Evolutionary conservation across 1,140 invertebrate species (phyloP).

Genomic region (Zaprionus kolodkinae): DNA sequence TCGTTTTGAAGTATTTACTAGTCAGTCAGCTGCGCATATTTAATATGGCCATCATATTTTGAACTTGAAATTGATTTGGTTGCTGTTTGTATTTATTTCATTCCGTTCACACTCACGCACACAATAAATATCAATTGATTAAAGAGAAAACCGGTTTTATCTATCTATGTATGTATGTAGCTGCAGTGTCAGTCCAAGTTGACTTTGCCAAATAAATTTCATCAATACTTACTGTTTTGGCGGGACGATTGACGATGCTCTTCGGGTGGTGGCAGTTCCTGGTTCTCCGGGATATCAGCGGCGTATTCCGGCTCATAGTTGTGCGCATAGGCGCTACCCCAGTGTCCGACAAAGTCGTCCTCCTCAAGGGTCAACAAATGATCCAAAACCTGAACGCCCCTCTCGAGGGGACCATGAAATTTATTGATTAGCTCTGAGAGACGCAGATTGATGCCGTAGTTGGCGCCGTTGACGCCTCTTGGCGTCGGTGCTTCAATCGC

Average conservation of each 20-base stretch:
- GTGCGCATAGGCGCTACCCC: conserved; percentile 80
- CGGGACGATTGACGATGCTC: conserved; percentile 18
- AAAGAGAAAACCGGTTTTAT: conserved; percentile 57
- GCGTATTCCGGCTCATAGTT: conserved; percentile 80
- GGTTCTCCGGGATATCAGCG: conserved; percentile 64
- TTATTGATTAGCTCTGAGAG: conserved; percentile 85
- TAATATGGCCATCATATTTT: conserved; percentile 60
- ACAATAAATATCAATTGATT: conserved; percentile 26
- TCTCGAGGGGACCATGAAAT: conserved; percentile 81
- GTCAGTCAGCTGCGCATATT: conserved; percentile 43
- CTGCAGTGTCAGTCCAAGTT: neutral
- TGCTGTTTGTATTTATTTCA: conserved; percentile 66
- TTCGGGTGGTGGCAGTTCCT: conserved; percentile 61
- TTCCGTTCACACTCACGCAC: conserved; percentile 23
- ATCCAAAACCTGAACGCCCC: conserved; percentile 85
- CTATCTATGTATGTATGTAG: neutral
- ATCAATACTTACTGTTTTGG: conserved; percentile 60
- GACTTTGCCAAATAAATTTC: conserved; percentile 3
- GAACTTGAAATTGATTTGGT: conserved; percentile 79
- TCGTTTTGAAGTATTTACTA: conserved; percentile 44
- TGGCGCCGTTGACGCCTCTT: conserved; percentile 38
- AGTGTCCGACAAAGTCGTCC: conserved; percentile 82
- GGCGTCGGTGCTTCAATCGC: conserved; percentile 66
- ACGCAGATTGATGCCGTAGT: conserved; percentile 85
- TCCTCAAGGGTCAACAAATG: conserved; percentile 85